Evolutionary conservation across 2,113 vertebrate genomes (phyloP).

Genomic region (Collichthys lucidus): DNA sequence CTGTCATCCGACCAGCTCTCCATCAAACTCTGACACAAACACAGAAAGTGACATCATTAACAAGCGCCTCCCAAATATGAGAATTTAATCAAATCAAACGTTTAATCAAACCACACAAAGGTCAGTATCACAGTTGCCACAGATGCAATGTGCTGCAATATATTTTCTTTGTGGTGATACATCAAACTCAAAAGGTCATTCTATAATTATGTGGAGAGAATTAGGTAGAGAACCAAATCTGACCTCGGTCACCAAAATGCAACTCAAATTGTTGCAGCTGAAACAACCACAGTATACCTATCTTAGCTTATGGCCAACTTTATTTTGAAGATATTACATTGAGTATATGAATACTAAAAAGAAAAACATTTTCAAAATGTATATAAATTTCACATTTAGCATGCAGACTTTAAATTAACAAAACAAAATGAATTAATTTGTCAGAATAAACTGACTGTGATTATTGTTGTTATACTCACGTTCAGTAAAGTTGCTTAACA

Average conservation of each 20-base stretch:
- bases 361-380: background rate
- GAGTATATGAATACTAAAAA: background rate
- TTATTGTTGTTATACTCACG: slow-evolving; percentile 59
- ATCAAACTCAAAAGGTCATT: slow-evolving; percentile 33
- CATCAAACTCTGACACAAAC: slow-evolving; percentile 92
- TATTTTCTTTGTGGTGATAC: background rate
- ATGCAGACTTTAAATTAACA: background rate
- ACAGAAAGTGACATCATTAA: slow-evolving; percentile 49
- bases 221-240: background rate
- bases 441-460: background rate
- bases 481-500: slow-evolving; percentile 78
- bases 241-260: background rate
- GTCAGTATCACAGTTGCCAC: slow-evolving; percentile 23
- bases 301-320: background rate
- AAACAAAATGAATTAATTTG: background rate
- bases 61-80: background rate
- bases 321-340: background rate
- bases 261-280: background rate
- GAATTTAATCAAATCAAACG: slow-evolving; percentile 19
- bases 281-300: background rate
- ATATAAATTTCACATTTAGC: background rate
- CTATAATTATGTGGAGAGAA: slow-evolving; percentile 2
- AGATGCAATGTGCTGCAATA: background rate
- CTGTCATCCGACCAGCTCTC: slow-evolving; percentile 99
- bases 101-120: slow-evolving; percentile 25